Conservation (phyloP, 2,797 vertebrate genomes). For the Columba guinea region DNA sequence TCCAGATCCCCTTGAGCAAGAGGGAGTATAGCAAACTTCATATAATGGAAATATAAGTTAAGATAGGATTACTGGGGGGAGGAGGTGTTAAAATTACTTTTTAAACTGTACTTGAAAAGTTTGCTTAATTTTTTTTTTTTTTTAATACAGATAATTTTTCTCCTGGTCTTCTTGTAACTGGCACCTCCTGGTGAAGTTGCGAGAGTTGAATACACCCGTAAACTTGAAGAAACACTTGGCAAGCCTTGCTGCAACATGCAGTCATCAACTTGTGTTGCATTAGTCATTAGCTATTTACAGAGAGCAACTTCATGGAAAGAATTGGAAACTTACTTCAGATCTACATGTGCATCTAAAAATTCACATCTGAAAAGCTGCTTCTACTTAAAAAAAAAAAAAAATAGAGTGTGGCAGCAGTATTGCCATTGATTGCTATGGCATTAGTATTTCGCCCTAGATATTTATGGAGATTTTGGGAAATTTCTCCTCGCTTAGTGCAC, state of each 20-base stretch:
- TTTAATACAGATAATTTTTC: background rate
- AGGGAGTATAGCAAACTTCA: background rate
- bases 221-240: background rate
- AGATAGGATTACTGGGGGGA: background rate
- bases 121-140: background rate
- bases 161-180: background rate
- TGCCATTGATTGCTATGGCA: too few relatives aligned
- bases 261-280: background rate
- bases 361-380: background rate
- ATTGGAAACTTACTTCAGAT: too few relatives aligned
- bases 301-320: background rate
- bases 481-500: background rate
- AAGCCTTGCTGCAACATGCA: background rate
- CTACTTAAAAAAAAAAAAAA: fast-evolving
- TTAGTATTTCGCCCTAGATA: background rate
- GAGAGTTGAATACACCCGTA: background rate
- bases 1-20: background rate
- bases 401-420: too few relatives aligned
- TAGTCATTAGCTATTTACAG: background rate
- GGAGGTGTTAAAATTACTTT: background rate
- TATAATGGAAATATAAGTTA: background rate
- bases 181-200: background rate
- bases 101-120: background rate
- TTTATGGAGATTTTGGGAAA: background rate
- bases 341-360: background rate